phyloP scores from a whole-genome alignment of 2,113 vertebrate species.

The Poeciliopsis retropinna region DNA sequence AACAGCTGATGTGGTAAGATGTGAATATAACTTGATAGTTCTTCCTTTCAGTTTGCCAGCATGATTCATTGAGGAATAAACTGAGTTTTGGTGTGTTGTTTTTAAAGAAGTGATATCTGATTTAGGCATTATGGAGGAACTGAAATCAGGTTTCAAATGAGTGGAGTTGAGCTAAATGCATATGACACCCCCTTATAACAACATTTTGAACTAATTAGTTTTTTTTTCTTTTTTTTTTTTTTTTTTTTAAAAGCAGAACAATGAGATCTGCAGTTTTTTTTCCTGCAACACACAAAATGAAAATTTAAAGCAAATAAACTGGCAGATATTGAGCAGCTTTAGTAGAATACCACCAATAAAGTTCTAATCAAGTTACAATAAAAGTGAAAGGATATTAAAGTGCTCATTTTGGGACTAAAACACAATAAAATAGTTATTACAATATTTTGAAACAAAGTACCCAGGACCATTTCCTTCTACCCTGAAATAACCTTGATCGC shows the following conservation, averaged over 20 bases:
- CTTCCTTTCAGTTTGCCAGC: background rate
- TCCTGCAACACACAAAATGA: background rate
- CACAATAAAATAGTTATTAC: too few relatives aligned
- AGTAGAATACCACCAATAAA: background rate
- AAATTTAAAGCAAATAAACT: background rate
- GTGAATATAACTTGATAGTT: background rate
- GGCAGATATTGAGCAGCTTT: background rate
- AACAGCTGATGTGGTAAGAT: background rate
- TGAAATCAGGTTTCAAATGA: background rate
- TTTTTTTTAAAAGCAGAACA: background rate
- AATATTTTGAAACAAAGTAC: too few relatives aligned
- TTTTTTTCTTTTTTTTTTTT: too few relatives aligned
- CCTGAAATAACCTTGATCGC: too few relatives aligned
- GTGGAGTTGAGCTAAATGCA: background rate
- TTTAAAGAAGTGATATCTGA: background rate
- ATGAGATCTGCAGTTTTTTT: background rate
- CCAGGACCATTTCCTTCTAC: too few relatives aligned
- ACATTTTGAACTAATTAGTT: background rate
- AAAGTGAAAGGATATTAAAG: background rate
- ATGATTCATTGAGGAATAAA: background rate
- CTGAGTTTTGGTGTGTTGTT: background rate
- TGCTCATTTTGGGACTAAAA: background rate
- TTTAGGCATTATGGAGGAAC: background rate
- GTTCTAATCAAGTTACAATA: background rate
- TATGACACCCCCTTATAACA: background rate